Evolutionary conservation across 2,888 invertebrate species (phyloP), one percentile per base, ranked within the genome.

Genomic region (Trilocha varians): DNA sequence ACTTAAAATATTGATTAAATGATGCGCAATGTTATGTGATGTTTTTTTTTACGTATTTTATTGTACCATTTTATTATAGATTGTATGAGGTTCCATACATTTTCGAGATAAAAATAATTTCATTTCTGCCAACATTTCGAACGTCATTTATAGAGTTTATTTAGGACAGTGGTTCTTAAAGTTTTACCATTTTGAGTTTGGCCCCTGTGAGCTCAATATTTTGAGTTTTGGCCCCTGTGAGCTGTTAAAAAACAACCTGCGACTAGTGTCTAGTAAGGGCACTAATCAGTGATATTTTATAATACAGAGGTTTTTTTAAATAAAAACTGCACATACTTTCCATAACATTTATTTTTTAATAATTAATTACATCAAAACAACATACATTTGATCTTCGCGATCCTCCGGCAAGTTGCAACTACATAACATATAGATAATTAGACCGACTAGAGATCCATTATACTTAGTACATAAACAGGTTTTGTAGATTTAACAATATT

Each of bases 341-440:
- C 61, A 82, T 83, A 85, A 85, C 85, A 85, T 85, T 84, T 84
- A 25, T 25, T 25, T 25, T 25, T 25, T 25, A 25, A 25, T 25
- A 78, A 71, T 83, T 64, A 71, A 76, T 78, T 79, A 84, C 84
- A 84, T 83, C 78, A 83, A 85, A 83, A 83, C 82, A 82, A 85
- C 83, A 83, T 82, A 82, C 62, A 78, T 55, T 65, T 72, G 65
- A 65, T 70, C 66, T 69, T 70, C 62, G 62, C 65, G 67, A 70
- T 66, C 67, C 58, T 62, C 62, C 76, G 76, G 78, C 79, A 79
- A 78, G 76, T 78, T 78, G 78, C 78, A 78, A 77, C 71, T 69
- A n/a, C n/a, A n/a, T n/a, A n/a, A n/a, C n/a, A n/a, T n/a, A n/a
- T n/a, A n/a, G n/a, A n/a, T n/a, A 62, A 64, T 61, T 62, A 72